Percentiles rank a stretch among this genome's conserved stretches.
phyloP scores from a whole-genome alignment of 2,113 vertebrate genomes.

The Cyphomyrus discorhynchus region DNA sequence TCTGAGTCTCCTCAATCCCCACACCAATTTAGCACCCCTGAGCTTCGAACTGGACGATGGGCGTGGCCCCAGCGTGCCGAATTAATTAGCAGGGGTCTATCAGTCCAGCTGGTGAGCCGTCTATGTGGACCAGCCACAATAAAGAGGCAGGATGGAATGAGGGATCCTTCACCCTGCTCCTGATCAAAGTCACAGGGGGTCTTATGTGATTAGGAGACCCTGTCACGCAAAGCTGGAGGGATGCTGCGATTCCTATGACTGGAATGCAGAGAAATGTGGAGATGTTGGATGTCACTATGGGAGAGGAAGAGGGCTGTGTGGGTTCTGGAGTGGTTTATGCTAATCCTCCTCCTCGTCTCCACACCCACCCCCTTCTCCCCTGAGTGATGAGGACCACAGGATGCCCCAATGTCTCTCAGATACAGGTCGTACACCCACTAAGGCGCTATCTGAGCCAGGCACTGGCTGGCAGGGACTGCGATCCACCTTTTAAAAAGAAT shows the following conservation, averaged over 20 bases:
- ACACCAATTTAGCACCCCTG: not conserved
- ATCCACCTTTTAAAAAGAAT: not conserved
- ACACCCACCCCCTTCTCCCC: not conserved
- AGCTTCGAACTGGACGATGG: not conserved
- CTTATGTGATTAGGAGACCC: not conserved
- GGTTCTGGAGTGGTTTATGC: constrained; percentile 40
- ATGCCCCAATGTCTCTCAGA: constrained; percentile 4
- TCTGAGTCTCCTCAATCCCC: not conserved
- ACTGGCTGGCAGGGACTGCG: not conserved
- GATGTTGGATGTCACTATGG: not conserved
- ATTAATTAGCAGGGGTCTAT: not conserved
- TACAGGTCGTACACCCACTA: not conserved
- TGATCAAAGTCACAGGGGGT: constrained; percentile 24
- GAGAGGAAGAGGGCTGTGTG: constrained; percentile 9
- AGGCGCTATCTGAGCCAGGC: not conserved
- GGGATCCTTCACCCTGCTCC: not conserved
- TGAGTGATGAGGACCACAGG: constrained; percentile 3
- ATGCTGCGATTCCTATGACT: not conserved
- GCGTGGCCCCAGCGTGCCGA: not conserved
- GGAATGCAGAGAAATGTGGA: constrained; percentile 28
- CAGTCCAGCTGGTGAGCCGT: not conserved
- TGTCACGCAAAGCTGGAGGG: not conserved
- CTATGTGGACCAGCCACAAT: not conserved
- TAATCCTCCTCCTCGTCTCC: constrained; percentile 19
- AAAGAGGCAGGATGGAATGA: not conserved